Evolutionary conservation across 1,140 invertebrate genomes (phyloP).

Genomic region (Trachymyrmex septentrionalis): DNA sequence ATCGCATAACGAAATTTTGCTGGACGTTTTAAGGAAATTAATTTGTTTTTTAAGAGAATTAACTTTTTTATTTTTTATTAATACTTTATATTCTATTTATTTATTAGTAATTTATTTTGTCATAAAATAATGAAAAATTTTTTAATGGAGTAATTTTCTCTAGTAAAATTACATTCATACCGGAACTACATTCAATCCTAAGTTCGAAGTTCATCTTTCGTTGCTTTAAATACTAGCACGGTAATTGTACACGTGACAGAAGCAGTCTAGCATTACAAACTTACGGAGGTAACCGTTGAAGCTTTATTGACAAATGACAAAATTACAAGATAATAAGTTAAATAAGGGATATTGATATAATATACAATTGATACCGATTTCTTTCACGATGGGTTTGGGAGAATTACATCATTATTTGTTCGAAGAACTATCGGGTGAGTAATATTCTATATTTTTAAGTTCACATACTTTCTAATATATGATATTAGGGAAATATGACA

Average conservation of each 20-base stretch:
- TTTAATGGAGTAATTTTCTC: neutral
- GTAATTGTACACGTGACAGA: neutral
- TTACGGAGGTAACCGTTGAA: neutral
- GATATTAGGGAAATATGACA: neutral
- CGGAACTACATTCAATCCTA: neutral
- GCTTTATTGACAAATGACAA: neutral
- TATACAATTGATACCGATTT: neutral
- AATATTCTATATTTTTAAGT: neutral
- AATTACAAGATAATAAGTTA: neutral
- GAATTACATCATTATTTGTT: conserved; percentile 3
- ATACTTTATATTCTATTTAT: neutral
- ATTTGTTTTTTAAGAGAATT: neutral
- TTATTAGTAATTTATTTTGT: neutral
- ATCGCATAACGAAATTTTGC: neutral
- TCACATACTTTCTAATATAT: neutral
- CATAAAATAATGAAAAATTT: neutral
- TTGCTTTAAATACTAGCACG: neutral
- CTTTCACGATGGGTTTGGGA: neutral
- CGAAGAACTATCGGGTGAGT: neutral
- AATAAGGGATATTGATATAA: neutral
- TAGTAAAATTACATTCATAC: neutral
- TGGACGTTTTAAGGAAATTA: neutral
- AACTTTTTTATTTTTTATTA: too few relatives aligned
- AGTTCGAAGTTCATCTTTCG: neutral
- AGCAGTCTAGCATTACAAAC: neutral